phyloP scores from a whole-genome alignment of 2,888 invertebrate genomes.

The Sesia apiformis region DNA sequence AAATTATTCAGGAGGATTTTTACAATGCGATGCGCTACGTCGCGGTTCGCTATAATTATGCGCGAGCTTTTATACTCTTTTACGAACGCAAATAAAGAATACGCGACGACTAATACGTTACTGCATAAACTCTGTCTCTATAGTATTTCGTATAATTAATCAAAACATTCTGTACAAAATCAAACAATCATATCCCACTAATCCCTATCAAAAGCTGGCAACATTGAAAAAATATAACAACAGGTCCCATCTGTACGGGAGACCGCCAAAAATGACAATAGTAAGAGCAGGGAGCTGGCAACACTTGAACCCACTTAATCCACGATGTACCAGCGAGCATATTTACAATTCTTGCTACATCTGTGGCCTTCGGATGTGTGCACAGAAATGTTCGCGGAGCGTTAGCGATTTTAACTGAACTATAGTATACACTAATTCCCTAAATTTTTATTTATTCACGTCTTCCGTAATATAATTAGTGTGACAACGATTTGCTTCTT shows the following conservation, averaged over 20 bases:
- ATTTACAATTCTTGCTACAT: conserved; percentile 50
- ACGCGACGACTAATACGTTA: not conserved
- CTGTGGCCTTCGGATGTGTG: conserved; percentile 27
- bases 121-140: no score
- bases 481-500: no score
- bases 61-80: no score
- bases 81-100: no score
- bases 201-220: conserved; percentile 28
- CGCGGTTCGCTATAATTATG: no score
- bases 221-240: conserved; percentile 1
- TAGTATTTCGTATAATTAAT: not conserved
- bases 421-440: no score
- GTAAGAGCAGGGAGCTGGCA: conserved; percentile 20
- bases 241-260: conserved; percentile 25
- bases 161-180: not conserved
- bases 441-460: no score
- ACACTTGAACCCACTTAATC: conserved; percentile 45
- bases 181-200: conserved; percentile 15
- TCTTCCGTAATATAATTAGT: no score
- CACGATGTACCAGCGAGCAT: conserved; percentile 25
- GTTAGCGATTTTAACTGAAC: not conserved
- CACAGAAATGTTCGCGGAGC: not conserved
- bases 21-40: no score
- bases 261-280: conserved; percentile 34
- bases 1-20: no score